Conservation (phyloP, 2,113 vertebrate species). For the Typhlomys cinereus region DNA sequence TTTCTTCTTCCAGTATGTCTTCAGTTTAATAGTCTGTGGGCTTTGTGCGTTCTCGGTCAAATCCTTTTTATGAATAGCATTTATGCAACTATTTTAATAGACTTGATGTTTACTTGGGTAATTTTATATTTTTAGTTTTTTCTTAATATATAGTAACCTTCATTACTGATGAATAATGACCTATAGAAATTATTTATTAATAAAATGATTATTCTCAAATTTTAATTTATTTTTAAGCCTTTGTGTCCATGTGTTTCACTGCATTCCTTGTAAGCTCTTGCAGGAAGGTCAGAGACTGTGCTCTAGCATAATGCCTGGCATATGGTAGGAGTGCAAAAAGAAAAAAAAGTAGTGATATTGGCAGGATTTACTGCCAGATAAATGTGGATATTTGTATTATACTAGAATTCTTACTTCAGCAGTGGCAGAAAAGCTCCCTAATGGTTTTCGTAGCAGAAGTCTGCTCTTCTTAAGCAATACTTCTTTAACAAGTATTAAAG, state of each 20-base stretch:
- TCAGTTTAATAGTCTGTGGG: conserved; percentile 6
- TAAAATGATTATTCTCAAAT: conserved; percentile 29
- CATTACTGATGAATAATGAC: not conserved
- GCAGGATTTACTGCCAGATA: conserved; percentile 12
- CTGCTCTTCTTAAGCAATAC: not conserved
- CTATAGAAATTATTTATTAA: not conserved
- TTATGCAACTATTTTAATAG: conserved; percentile 1
- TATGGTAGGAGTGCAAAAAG: not conserved
- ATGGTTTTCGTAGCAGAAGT: conserved; percentile 32
- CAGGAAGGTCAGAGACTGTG: not conserved
- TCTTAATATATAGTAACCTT: conserved; percentile 40
- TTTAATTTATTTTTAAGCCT: conserved; percentile 4
- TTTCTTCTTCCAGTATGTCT: not conserved
- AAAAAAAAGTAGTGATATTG: not conserved
- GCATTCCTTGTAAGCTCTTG: not conserved
- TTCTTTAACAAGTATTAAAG: not conserved
- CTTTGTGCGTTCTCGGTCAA: not conserved
- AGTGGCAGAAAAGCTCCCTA: not conserved
- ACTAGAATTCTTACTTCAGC: conserved; percentile 14
- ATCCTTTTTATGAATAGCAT: conserved; percentile 30
- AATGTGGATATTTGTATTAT: not conserved
- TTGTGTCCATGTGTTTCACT: not conserved
- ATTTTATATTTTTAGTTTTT: not conserved
- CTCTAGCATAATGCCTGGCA: not conserved
- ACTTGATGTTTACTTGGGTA: not conserved